A percentile compares a stretch with the other conserved stretches of the same genome.
phyloP scores from a whole-genome alignment of 2,888 invertebrate genomes.

The Lysandra coridon region DNA sequence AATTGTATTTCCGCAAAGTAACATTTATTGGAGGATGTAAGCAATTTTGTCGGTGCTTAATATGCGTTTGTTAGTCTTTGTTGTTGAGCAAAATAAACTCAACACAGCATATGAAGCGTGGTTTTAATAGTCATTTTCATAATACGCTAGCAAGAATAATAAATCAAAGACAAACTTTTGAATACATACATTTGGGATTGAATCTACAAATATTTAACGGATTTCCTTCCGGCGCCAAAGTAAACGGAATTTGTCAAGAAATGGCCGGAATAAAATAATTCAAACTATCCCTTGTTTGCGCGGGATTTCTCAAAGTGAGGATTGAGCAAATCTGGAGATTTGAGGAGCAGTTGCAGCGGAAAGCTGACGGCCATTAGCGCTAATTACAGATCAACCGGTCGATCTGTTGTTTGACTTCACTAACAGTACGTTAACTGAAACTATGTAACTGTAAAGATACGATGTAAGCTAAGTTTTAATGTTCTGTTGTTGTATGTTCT shows the following conservation, averaged over 20 bases:
- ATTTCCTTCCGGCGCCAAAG: slow-evolving; percentile 8
- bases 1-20: background rate
- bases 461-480: background rate
- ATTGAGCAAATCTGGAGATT: slow-evolving; percentile 33
- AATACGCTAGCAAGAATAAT: background rate
- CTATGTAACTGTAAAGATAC: background rate
- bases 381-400: slow-evolving; percentile 58
- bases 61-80: background rate
- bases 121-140: background rate
- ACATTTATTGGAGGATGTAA: background rate
- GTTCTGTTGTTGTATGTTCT: background rate
- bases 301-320: slow-evolving; percentile 29
- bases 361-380: slow-evolving; percentile 63
- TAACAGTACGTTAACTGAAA: slow-evolving; percentile 7
- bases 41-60: background rate
- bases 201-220: slow-evolving; percentile 22
- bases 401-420: slow-evolving; percentile 41
- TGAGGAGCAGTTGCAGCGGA: slow-evolving; percentile 39
- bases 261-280: slow-evolving; percentile 32
- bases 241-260: slow-evolving; percentile 32
- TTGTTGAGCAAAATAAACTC: background rate
- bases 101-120: no score
- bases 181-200: background rate
- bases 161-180: background rate
- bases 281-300: slow-evolving; percentile 31